Base-by-base conservation (phyloP, 2,888 invertebrate genomes). In the Pachymerium ferrugineum region DNA sequence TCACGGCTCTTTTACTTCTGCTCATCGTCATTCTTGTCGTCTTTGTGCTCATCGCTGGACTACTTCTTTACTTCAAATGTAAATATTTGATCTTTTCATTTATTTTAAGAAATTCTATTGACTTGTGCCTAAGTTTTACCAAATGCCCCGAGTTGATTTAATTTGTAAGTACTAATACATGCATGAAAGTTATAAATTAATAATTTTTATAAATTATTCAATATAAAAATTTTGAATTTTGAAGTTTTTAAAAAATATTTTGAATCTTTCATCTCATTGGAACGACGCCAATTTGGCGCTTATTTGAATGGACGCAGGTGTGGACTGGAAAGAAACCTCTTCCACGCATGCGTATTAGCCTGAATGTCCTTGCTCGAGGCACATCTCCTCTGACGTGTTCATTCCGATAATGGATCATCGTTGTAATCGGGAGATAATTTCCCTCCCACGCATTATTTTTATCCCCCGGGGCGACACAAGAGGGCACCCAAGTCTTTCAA, bases 51-150 rank as follows among this genome's bases (percentile, higher is more conserved):
- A 85, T 87, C 76, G 86, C 87, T 77, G 87, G 86, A 72, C 85
- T 87, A 74, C 83, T 87, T 67, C 85, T 87, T 74, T 87, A 87
- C 81, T 86, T 86, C 79, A 87, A 87, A 81, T 87, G 87, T 87
- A 83, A 84, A 87, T 87, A 81, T 73, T 62, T 38, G 38, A 38
- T 38, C 38, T 38, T 38, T 38, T 38, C 38, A 10, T 1, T 0
- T 12, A 10, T 38, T 38, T 38, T 38, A 5, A 38, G 16, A 38
- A 10, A 38, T 3, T 38, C 14, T 25, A 3, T 62, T 62, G 12
- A 14, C 14, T 22, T 54, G n/a, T n/a, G n/a, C n/a, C n/a, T n/a
- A n/a, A n/a, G n/a, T n/a, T n/a, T n/a, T n/a, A n/a, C n/a, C n/a
- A n/a, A n/a, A n/a, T n/a, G n/a, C n/a, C n/a, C n/a, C n/a, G n/a